These are phyloP conservation scores for Enteromius mattozi DNA, from an alignment of 2,797 vertebrate species.

Conservation along the genomic window DNA sequence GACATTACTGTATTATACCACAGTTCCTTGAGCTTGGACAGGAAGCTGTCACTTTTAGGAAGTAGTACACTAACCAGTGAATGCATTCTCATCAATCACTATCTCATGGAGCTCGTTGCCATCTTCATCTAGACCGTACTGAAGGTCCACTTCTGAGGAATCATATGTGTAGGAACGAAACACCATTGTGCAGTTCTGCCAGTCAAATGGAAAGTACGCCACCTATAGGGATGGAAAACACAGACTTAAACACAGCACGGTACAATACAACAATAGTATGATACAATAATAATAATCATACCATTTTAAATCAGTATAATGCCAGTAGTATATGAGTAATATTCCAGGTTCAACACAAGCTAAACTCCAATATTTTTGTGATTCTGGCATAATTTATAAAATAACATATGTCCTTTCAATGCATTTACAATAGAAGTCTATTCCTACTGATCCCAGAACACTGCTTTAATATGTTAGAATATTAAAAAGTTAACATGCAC, in stretches of 20 bases:
- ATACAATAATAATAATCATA: not conserved
- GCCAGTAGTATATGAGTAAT: not conserved
- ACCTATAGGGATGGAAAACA: conserved; percentile 72
- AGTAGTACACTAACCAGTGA: conserved; percentile 76
- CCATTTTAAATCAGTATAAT: not conserved
- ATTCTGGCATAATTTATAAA: not conserved
- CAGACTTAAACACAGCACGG: not conserved
- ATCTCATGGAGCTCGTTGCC: conserved; percentile 83
- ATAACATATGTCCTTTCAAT: not conserved
- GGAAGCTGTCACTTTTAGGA: not conserved
- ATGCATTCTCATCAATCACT: conserved; percentile 85
- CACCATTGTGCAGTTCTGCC: conserved; percentile 94
- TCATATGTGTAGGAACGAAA: conserved; percentile 92
- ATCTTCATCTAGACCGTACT: conserved; percentile 76
- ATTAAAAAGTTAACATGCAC: conserved; percentile 65
- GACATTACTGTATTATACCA: not conserved
- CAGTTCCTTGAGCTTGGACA: not conserved
- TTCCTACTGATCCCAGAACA: not conserved
- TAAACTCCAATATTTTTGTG: not conserved
- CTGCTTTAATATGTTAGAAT: not conserved
- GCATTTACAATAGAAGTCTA: not conserved
- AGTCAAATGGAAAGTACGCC: conserved; percentile 91
- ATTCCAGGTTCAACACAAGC: not conserved
- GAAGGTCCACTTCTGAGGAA: conserved; percentile 84
- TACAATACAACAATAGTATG: not conserved